Evolutionary conservation across 1,140 invertebrate genomes (phyloP), one percentile per base, ranked within the genome.

Genomic region (Papilio xuthus): DNA sequence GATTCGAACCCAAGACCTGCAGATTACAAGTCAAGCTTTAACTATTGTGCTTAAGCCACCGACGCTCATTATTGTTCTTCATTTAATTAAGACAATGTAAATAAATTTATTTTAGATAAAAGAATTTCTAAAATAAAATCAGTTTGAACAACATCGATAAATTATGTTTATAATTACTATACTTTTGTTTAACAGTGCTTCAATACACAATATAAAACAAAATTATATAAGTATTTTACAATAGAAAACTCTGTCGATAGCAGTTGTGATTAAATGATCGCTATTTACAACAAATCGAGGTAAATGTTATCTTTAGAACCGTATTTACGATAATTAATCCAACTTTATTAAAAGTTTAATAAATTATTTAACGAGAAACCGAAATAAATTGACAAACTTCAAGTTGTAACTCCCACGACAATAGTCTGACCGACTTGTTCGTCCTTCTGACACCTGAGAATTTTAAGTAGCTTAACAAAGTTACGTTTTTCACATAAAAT

Each of bases 331-430:
- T 63, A 28, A 63, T 67, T 67, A 32, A 67, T 28, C 26, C 3
- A 67, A 28, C 23, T 67, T 67, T 67, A 53, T 53, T 53, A 53
- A 53, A 53, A 53, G 50, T n/a, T 53, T 20, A 53, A 20, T 53
- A 53, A n/a, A 53, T 53, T 20, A 60, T 26, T 26, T 60, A 60
- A 60, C 26, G 23, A 23, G 56, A 67, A 67, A 67, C 60, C 60
- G 60, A 67, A 67, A 67, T 67, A 67, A 67, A 67, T 67, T 67
- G 60, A 67, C 60, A 67, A 67, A 67, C 60, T 67, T 67, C 15
- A 60, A 60, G 56, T 60, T 28, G 60, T 60, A 26, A 60, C 28
- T 67, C 60, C 60, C 60, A 15, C 23, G 60, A 28, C 26, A 67
- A 67, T 67, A 67, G 60, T 32, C 60, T 3, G 26, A 32, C 23